Conservation (phyloP, 2,797 vertebrate species). For the Gymnothorax javanicus region DNA sequence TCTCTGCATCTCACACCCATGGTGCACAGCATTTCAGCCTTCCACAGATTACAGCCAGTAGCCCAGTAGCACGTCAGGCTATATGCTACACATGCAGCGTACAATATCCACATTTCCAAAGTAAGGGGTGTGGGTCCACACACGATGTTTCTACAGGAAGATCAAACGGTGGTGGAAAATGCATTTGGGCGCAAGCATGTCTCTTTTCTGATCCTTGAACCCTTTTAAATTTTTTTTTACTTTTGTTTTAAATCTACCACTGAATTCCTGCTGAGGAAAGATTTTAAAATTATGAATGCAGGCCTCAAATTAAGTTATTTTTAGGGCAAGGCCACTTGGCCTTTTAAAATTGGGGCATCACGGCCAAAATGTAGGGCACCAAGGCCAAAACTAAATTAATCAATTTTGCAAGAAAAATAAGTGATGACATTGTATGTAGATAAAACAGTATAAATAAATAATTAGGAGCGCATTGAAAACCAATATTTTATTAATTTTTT, state of each 20-base stretch:
- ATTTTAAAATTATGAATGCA: not conserved
- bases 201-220: not conserved
- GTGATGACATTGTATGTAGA: too few species aligned
- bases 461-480: too few species aligned
- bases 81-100: too few species aligned
- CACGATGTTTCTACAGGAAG: not conserved
- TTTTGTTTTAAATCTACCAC: not conserved
- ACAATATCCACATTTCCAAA: not conserved
- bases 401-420: too few species aligned
- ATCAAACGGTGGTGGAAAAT: not conserved
- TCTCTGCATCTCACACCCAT: conserved; percentile 34
- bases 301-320: too few species aligned
- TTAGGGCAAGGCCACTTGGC: too few species aligned
- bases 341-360: too few species aligned
- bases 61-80: conserved; percentile 17
- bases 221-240: not conserved
- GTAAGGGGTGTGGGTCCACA: too few species aligned
- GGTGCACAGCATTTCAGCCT: conserved; percentile 42
- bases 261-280: not conserved
- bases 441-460: too few species aligned
- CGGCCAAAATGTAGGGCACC: too few species aligned
- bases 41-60: conserved; percentile 36
- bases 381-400: too few species aligned
- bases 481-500: too few species aligned
- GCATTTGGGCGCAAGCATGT: not conserved